Base-by-base conservation (phyloP, 2,797 vertebrate species). In the Microchirus variegatus region DNA sequence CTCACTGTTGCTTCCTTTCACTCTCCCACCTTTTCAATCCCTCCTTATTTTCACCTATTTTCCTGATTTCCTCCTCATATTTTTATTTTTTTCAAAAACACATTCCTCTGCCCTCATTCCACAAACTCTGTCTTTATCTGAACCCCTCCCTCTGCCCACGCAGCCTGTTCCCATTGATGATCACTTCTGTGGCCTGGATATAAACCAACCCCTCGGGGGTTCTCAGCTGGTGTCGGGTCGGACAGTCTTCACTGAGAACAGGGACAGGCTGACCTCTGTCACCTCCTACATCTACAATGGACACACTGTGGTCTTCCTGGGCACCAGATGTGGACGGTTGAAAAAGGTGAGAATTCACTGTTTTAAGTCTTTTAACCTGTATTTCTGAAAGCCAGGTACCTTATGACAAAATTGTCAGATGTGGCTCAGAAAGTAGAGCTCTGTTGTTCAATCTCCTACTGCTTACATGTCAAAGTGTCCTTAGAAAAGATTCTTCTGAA, bases 101-200 rank as follows among this genome's bases (percentile, higher is more conserved):
- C 19, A 49, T 14, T 16, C 46, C 2, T 45, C n/a, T 46, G 16
- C n/a, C 17, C 49, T 48, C 19, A 31, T 62, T 15, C 19, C 63
- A 9, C 17, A 50, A 45, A 73, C 48, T 19, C 17, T 47, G 57
- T 70, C 55, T 55, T 42, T 15, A 64, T 70, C 17, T 47, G 67
- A 14, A 18, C 45, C 19, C 12, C 37, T 46, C 53, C 7, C n/a
- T 77, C 35, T 70, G 48, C 64, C 61, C 57, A 38, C 58, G 8
- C 90, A 99, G 97, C 97, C 97, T 3, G 96, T 99, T 51, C 96
- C 96, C 65, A 99, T 99, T 0, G 96, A 98, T 50, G 96, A 99
- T 84, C 94, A 95, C 54, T 99, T 99, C 92, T 99, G 97, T 1
- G 97, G 97, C 72, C 88, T 98, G 40, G 97, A 98, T 83, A 99